A percentile compares a stretch with the other conserved stretches of the same genome.
Evolutionary conservation across 2,113 vertebrate species (phyloP).

Genomic region (Cheilinus undulatus): DNA sequence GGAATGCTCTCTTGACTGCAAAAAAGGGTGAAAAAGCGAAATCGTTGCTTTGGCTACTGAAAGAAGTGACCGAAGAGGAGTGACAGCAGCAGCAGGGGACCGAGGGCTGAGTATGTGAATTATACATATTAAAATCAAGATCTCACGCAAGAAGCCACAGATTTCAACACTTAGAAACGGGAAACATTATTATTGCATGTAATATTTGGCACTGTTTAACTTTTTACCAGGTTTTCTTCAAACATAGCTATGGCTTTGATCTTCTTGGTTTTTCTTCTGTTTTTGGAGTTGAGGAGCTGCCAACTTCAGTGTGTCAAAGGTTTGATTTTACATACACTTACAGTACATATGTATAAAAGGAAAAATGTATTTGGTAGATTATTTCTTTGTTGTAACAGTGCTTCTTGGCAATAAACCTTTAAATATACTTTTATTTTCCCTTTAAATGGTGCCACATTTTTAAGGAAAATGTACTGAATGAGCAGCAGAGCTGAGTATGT

Average conservation of each 20-base stretch:
- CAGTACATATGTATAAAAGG: background rate
- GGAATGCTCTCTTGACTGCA: too few relatives aligned
- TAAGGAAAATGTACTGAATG: too few relatives aligned
- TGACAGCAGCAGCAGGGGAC: background rate
- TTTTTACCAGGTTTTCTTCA: background rate
- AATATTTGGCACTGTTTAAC: background rate
- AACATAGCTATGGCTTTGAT: conserved; percentile 10
- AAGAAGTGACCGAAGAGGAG: background rate
- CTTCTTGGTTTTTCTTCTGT: conserved; percentile 25
- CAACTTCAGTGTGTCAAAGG: conserved; percentile 4
- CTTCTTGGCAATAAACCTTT: too few relatives aligned
- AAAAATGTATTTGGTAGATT: too few relatives aligned
- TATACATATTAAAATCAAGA: background rate
- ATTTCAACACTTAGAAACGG: background rate
- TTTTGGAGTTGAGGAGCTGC: conserved; percentile 5
- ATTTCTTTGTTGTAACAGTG: too few relatives aligned
- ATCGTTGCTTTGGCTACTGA: background rate
- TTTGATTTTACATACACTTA: background rate
- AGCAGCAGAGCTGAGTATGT: too few relatives aligned
- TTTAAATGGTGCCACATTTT: too few relatives aligned
- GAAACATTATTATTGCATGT: background rate
- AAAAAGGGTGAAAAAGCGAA: too few relatives aligned
- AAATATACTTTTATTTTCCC: too few relatives aligned
- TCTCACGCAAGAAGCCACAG: background rate
- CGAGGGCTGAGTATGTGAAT: background rate